These are phyloP conservation scores for Oreotrochilus melanogaster DNA, from an alignment of 2,113 vertebrate species.

Conservation along the genomic window DNA sequence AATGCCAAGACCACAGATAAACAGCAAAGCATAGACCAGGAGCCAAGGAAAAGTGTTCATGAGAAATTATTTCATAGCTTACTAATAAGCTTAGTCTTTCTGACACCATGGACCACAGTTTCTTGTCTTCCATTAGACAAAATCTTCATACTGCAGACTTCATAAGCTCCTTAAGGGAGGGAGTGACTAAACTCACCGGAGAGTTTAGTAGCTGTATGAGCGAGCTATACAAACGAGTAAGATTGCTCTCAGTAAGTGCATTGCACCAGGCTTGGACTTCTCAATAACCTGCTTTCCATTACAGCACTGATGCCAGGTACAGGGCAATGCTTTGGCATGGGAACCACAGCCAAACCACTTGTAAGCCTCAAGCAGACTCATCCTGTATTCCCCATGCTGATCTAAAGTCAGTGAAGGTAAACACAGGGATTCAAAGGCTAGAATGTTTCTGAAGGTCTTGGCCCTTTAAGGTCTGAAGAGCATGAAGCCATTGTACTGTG, in stretches of 20 bases:
- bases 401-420: neutral
- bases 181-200: no score
- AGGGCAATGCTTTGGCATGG: neutral
- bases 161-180: neutral
- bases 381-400: accelerated
- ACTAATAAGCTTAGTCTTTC: neutral
- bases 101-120: neutral
- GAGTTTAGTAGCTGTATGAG: neutral
- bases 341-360: neutral
- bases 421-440: neutral
- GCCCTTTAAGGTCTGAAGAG: neutral
- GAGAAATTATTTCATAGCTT: neutral
- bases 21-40: neutral
- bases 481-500: neutral
- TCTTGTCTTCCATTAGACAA: neutral
- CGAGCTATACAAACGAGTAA: neutral
- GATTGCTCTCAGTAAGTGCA: neutral
- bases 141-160: neutral
- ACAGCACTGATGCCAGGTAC: neutral
- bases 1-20: neutral
- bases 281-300: neutral
- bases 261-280: neutral
- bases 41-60: neutral
- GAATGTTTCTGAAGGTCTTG: neutral
- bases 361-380: neutral